These are phyloP conservation scores for Phrynocephalus guinanensis DNA, from an alignment of 2,797 vertebrate genomes.

Conservation along the genomic window DNA sequence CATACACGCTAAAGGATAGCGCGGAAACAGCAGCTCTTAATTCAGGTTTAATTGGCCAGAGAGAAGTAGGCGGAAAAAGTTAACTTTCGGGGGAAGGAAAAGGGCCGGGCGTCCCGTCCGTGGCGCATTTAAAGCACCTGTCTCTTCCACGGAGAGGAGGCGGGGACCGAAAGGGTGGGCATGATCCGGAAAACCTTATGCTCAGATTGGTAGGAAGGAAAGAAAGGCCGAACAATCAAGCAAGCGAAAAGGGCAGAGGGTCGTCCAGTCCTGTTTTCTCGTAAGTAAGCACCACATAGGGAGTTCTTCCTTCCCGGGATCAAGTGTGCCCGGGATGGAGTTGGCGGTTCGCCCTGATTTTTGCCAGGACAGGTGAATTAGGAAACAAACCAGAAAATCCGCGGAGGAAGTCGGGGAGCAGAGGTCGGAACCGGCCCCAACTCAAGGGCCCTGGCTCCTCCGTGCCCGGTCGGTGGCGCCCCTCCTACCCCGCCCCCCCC, in stretches of 20 bases:
- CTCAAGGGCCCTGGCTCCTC: too few species aligned
- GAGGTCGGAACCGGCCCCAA: background rate
- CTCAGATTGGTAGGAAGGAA: too few species aligned
- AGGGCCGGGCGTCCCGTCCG: background rate
- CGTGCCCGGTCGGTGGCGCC: background rate
- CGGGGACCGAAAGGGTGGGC: background rate
- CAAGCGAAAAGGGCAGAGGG: too few species aligned
- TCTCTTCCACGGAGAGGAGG: background rate
- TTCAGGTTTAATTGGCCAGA: constrained; percentile 49
- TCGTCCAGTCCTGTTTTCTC: background rate
- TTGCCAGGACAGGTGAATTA: background rate
- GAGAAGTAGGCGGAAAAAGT: constrained; percentile 7
- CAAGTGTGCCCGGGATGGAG: background rate
- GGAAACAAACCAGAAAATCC: background rate
- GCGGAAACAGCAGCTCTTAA: constrained; percentile 16
- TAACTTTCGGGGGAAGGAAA: constrained; percentile 1
- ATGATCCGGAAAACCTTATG: background rate
- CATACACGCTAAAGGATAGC: background rate
- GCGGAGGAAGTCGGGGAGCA: background rate
- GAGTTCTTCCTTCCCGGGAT: background rate
- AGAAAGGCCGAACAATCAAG: background rate
- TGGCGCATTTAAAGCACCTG: background rate
- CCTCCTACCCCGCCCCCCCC: background rate
- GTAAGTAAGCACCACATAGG: background rate
- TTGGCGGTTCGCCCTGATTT: background rate